Percentiles rank a stretch among this genome's conserved stretches.
phyloP scores from a whole-genome alignment of 2,888 invertebrate species.

The Cynaeus angustus region DNA sequence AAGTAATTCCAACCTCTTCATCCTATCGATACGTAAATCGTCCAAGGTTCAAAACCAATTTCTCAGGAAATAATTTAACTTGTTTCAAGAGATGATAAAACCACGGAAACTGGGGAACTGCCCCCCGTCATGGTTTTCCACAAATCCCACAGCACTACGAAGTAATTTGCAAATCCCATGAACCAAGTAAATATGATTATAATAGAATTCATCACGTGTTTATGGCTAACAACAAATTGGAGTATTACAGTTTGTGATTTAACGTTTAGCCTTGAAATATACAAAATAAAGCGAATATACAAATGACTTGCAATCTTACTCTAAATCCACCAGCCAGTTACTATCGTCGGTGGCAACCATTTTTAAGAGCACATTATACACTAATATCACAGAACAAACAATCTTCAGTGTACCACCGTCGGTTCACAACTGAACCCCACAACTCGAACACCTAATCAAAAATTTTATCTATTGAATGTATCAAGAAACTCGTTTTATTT shows the following conservation, averaged over 20 bases:
- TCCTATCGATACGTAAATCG: not conserved
- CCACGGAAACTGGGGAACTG: not conserved
- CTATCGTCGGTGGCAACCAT: constrained; percentile 25
- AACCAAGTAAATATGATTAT: too few species aligned
- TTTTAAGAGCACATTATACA: constrained; percentile 28
- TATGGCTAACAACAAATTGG: constrained; percentile 30
- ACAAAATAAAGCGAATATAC: constrained; percentile 30
- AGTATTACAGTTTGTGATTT: constrained; percentile 16
- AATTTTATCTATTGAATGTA: constrained; percentile 32
- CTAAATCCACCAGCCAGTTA: constrained; percentile 27
- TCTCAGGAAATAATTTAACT: constrained; percentile 5
- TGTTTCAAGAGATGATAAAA: not conserved
- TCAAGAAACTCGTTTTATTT: constrained; percentile 30
- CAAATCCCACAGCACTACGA: not conserved
- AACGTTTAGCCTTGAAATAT: constrained; percentile 34
- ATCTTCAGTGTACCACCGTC: constrained; percentile 22
- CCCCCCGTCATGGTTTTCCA: not conserved
- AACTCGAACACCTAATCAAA: constrained; percentile 20
- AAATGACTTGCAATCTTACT: constrained; percentile 45
- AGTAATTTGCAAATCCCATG: not conserved
- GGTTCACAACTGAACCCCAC: constrained; percentile 22
- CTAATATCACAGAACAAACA: constrained; percentile 38
- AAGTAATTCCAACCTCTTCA: constrained; percentile 1
- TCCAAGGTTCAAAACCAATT: constrained; percentile 23
- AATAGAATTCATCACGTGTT: constrained; percentile 7